Conservation (phyloP, 2,113 vertebrate genomes). For the Pelodiscus sinensis region DNA sequence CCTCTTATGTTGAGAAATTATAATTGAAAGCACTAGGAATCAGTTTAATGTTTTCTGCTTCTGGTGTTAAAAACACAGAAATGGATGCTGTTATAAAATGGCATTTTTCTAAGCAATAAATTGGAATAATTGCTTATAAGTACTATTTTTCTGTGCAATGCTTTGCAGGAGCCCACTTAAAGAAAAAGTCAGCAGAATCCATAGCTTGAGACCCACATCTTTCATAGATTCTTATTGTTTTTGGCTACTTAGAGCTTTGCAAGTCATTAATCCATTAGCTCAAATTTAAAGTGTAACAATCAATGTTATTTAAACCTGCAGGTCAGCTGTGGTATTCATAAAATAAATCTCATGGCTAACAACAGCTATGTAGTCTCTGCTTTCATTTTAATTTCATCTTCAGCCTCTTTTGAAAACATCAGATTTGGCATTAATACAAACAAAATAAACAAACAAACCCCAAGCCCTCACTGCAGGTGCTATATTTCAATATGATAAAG, state of each 20-base stretch:
- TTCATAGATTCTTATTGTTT: conserved; percentile 45
- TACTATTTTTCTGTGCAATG: conserved; percentile 11
- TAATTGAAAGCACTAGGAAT: background rate
- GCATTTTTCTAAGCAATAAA: background rate
- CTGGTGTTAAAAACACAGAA: conserved; percentile 20
- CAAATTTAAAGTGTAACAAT: conserved; percentile 62
- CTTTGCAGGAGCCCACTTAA: conserved; percentile 37
- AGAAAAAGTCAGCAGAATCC: conserved; percentile 63
- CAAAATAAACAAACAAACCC: conserved; percentile 61
- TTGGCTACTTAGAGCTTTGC: conserved; percentile 44
- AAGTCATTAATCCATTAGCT: conserved; percentile 70
- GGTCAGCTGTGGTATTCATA: conserved; percentile 66
- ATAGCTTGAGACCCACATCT: conserved; percentile 57
- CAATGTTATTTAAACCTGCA: conserved; percentile 65
- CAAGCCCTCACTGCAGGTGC: background rate
- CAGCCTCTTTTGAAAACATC: conserved; percentile 64
- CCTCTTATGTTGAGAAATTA: background rate
- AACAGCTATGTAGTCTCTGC: conserved; percentile 58
- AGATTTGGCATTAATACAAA: conserved; percentile 61
- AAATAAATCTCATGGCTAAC: conserved; percentile 67
- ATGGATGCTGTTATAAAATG: background rate
- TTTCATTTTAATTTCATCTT: conserved; percentile 62
- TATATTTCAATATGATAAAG: conserved; percentile 62
- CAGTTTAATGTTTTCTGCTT: background rate
- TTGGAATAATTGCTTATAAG: background rate